Conservation (phyloP, 2,888 invertebrate species). For the Philopedon plagiatum region DNA sequence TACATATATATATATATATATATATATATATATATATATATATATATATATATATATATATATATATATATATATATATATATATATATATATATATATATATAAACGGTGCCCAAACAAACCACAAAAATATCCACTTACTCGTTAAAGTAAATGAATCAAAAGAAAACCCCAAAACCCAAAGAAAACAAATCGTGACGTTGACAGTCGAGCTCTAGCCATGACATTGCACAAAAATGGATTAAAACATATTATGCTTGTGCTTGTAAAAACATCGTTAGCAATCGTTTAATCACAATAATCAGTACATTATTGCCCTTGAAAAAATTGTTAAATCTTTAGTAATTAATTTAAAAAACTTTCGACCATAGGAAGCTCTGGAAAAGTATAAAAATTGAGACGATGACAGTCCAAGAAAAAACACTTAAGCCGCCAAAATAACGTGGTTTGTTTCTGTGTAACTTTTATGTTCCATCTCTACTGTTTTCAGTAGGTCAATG, state of each 20-base stretch:
- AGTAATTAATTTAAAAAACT: background rate
- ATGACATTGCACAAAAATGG: background rate
- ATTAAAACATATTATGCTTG: background rate
- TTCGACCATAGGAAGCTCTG: background rate
- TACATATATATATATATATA: too few species aligned
- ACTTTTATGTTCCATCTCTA: too few species aligned
- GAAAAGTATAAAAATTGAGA: background rate
- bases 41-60: too few species aligned
- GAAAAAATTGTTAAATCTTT: background rate
- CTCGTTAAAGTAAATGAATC: background rate
- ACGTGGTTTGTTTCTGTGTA: too few species aligned
- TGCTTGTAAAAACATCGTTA: background rate
- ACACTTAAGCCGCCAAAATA: too few species aligned
- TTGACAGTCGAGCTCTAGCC: background rate
- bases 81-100: too few species aligned
- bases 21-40: too few species aligned
- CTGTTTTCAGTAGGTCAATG: too few species aligned
- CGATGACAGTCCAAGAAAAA: too few species aligned
- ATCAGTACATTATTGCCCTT: background rate
- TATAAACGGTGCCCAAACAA: too few species aligned
- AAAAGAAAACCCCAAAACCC: background rate
- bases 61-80: too few species aligned
- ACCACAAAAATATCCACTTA: background rate
- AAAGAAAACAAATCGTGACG: background rate
- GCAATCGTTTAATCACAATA: conserved; percentile 6